Evolutionary conservation across 2,797 vertebrate species (phyloP).

Genomic region (Eremophila alpestris): DNA sequence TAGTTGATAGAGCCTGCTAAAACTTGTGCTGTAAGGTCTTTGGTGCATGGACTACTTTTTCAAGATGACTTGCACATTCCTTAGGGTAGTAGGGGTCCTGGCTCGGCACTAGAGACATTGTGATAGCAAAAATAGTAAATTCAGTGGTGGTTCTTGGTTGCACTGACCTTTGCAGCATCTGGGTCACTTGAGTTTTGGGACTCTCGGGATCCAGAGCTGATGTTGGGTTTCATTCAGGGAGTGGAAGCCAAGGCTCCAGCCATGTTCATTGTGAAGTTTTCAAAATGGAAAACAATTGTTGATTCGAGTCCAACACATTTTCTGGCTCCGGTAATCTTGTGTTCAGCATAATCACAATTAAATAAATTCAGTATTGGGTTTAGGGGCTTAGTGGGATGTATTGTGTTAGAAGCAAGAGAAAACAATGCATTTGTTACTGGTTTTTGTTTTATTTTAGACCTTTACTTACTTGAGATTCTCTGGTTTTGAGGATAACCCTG

Average conservation of each 20-base stretch:
- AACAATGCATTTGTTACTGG: constrained; percentile 44
- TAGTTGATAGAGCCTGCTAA: not conserved
- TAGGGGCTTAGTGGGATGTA: constrained; percentile 48
- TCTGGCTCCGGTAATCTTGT: constrained; percentile 39
- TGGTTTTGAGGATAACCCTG: constrained; percentile 31
- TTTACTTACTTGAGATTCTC: constrained; percentile 23
- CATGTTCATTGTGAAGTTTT: constrained; percentile 65
- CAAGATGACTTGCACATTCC: not conserved
- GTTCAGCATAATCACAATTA: constrained; percentile 59
- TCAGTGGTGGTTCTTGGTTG: not conserved
- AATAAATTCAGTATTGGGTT: constrained; percentile 48
- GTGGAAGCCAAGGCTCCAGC: constrained; percentile 49
- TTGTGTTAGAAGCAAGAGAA: constrained; percentile 58
- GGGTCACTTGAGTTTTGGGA: constrained; percentile 13
- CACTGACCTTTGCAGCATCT: constrained; percentile 24
- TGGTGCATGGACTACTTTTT: not conserved
- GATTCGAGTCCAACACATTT: constrained; percentile 37
- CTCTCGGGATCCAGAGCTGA: not conserved
- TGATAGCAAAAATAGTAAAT: constrained; percentile 54
- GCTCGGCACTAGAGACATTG: not conserved
- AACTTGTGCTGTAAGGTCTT: not conserved
- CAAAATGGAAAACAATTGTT: constrained; percentile 67
- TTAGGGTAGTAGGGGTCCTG: not conserved
- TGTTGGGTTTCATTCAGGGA: constrained; percentile 20
- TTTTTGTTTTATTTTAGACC: constrained; percentile 41